Conservation (phyloP, 2,797 vertebrate genomes). For the Adrianichthys oophorus region DNA sequence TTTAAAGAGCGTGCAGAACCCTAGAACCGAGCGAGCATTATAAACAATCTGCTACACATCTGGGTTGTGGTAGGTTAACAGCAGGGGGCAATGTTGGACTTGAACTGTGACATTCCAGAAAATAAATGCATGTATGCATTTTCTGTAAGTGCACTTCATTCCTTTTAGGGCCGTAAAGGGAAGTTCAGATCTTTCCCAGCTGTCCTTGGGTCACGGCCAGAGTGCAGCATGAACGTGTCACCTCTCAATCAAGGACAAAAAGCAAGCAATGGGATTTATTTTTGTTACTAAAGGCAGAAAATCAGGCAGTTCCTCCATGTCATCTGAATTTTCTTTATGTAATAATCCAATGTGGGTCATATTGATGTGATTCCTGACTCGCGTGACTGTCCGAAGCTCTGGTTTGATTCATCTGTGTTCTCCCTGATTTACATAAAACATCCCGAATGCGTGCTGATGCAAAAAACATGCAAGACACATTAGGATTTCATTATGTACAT, state of each 20-base stretch:
- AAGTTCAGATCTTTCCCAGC: not conserved
- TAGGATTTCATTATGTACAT: not conserved
- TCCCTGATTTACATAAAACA: not conserved
- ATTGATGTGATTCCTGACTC: not conserved
- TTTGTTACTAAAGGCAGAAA: no score
- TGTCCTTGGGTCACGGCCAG: not conserved
- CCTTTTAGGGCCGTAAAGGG: not conserved
- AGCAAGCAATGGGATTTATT: not conserved
- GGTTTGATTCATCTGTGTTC: not conserved
- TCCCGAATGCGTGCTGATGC: not conserved
- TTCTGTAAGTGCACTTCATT: not conserved
- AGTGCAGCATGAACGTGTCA: not conserved
- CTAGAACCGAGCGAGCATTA: constrained; percentile 9
- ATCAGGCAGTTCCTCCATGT: no score
- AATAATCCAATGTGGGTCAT: not conserved
- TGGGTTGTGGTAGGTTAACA: constrained; percentile 41
- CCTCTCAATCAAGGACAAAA: not conserved
- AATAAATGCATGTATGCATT: not conserved
- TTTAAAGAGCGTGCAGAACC: constrained; percentile 25
- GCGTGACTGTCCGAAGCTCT: not conserved
- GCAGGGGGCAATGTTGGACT: constrained; percentile 71
- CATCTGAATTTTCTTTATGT: not conserved
- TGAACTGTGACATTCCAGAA: constrained; percentile 20
- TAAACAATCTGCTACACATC: constrained; percentile 31
- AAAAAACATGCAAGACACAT: no score